phyloP scores from a whole-genome alignment of 2,113 vertebrate genomes.

The Syrrhaptes paradoxus region DNA sequence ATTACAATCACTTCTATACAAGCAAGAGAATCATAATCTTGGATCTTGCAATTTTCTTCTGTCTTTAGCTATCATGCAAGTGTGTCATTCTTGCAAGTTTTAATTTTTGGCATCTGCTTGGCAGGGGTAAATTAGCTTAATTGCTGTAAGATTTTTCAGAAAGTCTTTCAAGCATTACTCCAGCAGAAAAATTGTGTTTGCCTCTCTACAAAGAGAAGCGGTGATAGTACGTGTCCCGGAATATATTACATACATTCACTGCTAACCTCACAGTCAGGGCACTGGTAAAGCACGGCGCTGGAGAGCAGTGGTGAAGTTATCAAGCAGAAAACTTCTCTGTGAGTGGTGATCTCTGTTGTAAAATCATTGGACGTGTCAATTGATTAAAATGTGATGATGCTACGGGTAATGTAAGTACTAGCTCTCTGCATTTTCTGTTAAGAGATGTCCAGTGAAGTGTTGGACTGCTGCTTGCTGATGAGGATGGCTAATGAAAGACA shows the following conservation, averaged over 20 bases:
- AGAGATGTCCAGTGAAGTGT: rapidly evolving
- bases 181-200: slow-evolving; percentile 20
- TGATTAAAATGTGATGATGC: neutral
- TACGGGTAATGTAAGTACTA: neutral
- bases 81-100: slow-evolving; percentile 61
- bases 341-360: neutral
- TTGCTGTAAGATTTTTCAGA: slow-evolving; percentile 56
- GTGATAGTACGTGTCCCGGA: neutral
- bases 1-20: slow-evolving; percentile 64
- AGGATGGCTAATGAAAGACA: neutral
- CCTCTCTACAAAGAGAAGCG: neutral
- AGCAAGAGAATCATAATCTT: slow-evolving; percentile 51
- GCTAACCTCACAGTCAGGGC: neutral
- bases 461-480: neutral
- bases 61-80: slow-evolving; percentile 37
- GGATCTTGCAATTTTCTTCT: slow-evolving; percentile 58
- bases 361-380: neutral
- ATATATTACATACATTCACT: neutral
- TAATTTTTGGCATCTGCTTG: slow-evolving; percentile 65
- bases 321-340: neutral
- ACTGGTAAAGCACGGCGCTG: rapidly evolving
- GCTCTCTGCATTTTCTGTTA: neutral
- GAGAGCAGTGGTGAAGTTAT: rapidly evolving
- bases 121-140: slow-evolving; percentile 55
- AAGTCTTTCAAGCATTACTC: slow-evolving; percentile 35